Percentiles rank a stretch among this genome's conserved stretches.
Conservation (phyloP, 2,113 vertebrate genomes). For the Pristiophorus japonicus region DNA sequence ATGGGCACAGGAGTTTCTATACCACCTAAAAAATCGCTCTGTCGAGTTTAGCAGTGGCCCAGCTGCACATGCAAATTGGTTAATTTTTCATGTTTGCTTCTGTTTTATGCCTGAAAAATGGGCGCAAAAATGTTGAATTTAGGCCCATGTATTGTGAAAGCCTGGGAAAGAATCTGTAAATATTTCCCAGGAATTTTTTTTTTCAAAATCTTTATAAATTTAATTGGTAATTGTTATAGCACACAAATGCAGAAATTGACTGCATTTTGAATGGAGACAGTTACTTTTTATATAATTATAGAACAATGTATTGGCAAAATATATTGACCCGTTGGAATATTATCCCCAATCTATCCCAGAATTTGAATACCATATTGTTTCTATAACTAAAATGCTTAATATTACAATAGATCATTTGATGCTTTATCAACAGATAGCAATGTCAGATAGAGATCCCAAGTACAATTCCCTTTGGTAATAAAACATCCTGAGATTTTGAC, state of each 20-base stretch:
- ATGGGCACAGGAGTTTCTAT: neutral
- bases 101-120: neutral
- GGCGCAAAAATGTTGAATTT: neutral
- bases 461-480: slow-evolving; percentile 7
- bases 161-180: neutral
- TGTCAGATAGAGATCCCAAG: neutral
- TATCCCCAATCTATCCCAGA: neutral
- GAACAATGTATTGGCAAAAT: neutral
- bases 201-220: neutral
- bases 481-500: neutral
- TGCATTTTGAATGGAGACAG: neutral
- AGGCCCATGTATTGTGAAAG: neutral
- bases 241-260: too few relatives aligned
- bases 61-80: neutral
- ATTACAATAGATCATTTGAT: neutral
- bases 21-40: neutral
- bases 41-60: neutral
- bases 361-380: neutral
- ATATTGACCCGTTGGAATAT: neutral
- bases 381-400: slow-evolving; percentile 3
- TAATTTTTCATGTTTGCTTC: neutral
- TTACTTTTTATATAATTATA: neutral
- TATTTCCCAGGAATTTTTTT: neutral
- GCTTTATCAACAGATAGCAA: slow-evolving; percentile 7
- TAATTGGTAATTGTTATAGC: neutral